Evolutionary conservation across 1,140 invertebrate genomes (phyloP), one percentile per base, ranked within the genome.

Genomic region (Stegodyphus mimosarum): DNA sequence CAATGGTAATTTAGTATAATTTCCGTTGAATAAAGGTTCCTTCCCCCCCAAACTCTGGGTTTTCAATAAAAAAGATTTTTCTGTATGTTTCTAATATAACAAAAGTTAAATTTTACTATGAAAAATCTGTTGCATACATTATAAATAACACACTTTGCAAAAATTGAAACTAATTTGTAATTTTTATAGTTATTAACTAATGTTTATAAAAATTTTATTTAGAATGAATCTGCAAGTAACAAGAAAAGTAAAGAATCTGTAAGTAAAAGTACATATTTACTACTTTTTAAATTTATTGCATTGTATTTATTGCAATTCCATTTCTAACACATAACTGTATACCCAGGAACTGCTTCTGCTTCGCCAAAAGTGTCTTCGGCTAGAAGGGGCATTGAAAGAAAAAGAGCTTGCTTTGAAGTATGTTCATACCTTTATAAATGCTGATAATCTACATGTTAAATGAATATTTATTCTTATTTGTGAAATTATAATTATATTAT

Each of bases 301-400:
- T 51, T 66, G 52, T 74, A 50, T 33, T 72, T 72, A 9, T 50
- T 11, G 33, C 17, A 60, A 50, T 49, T 18, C 3, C 11, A 71
- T 18, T 52, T 11, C 48, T 51, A 18, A 50, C 1, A 52, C 50
- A 10, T 63, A 6, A 9, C 18, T 63, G 60, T 18, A 15, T 17
- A 9, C n/a, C n/a, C 52, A 86, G 75, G 83, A 86, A 52, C 13
- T 78, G 15, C 66, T 86, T 15, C 49, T 78, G n/a, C 75, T 86
- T 17, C 66, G 67, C 7, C 83, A 78, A 64, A 86, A 86, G 78
- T 86, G 83, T 53, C 75, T 86, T 7, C 66, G 75, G 15, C 72
- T 86, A 51, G 83, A 86, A 77, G 52, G 75, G n/a, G 74, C 83
- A 63, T n/a, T 86, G 13, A 86, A 86, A 78, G 83, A 86, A 63